Evolutionary conservation across 2,797 vertebrate species (phyloP), one percentile per base, ranked within the genome.

Genomic region (Erpetoichthys calabaricus): DNA sequence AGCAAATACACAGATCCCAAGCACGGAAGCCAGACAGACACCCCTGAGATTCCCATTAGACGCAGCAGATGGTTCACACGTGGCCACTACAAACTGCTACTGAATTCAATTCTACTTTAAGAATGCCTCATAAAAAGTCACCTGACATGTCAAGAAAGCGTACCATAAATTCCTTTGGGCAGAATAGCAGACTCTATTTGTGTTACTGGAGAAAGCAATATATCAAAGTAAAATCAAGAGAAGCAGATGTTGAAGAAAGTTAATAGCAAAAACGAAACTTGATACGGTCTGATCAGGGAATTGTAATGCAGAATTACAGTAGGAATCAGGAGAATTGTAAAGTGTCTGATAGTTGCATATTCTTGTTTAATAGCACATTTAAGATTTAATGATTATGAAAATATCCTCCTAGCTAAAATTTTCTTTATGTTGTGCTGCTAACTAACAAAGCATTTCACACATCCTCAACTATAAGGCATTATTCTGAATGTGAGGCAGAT

Each of bases 11-110:
- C 45, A 47, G 6, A 54, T 53, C 51, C 51, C 45, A 53, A 50
- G 50, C 42, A 55, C 41, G 42, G 53, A 53, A 53, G 54, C 10
- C 42, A 52, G 61, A 45, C 49, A 59, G 57, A 47, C 42, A 41
- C 8, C 42, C 46, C 51, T 4, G 6, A 54, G 10, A 45, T 49
- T 50, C 55, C 57, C 50, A 47, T 6, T 41, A 47, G 57, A 45
- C 42, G 44, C 47, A 49, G 54, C 58, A 47, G 45, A 60, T 57
- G 58, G 58, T 49, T 45, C 44, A 53, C 58, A 63, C 46, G 56
- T 63, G 62, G 55, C 6, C 51, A 44, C 7, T 41, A 7, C 3
- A 8, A 5, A 42, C 45, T 49, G 57, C 47, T 25, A 50, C 49
- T 47, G 42, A n/a, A 56, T 44, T 56, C 43, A 52, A 45, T 51